Evolutionary conservation across 2,113 vertebrate species (phyloP).

Genomic region (Vimba vimba): DNA sequence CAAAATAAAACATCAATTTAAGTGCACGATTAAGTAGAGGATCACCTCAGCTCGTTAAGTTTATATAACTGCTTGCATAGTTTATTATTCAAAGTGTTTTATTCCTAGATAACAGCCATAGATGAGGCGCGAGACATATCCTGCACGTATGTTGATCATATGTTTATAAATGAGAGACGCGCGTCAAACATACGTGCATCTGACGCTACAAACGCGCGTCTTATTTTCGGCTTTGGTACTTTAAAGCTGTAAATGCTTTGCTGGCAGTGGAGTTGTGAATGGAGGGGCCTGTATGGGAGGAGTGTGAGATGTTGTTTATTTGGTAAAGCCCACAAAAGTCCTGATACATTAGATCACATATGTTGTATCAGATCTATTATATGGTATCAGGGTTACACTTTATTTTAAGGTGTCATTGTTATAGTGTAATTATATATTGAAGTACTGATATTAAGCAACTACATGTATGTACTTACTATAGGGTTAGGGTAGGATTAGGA

Average conservation of each 20-base stretch:
- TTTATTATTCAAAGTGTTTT: not conserved
- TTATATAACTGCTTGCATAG: not conserved
- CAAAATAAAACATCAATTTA: not conserved
- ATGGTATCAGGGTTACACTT: too few relatives aligned
- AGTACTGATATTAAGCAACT: too few relatives aligned
- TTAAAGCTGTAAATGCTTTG: not conserved
- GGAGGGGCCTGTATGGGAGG: conserved; percentile 16
- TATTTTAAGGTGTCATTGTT: too few relatives aligned
- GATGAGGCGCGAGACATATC: not conserved
- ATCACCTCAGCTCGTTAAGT: not conserved
- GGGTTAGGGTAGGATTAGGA: too few relatives aligned
- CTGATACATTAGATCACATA: not conserved
- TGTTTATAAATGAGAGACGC: conserved; percentile 1
- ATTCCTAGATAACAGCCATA: not conserved
- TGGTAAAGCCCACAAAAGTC: not conserved
- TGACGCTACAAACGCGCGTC: not conserved
- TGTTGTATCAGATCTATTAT: not conserved
- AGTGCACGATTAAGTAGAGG: too few relatives aligned
- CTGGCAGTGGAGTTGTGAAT: not conserved
- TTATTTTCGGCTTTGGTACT: not conserved
- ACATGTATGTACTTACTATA: too few relatives aligned
- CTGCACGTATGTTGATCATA: conserved; percentile 11
- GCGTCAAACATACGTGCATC: not conserved
- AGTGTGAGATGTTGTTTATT: conserved; percentile 9
- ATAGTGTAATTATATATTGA: too few relatives aligned